phyloP scores from a whole-genome alignment of 1,140 invertebrate genomes.

The Eciton burchellii region DNA sequence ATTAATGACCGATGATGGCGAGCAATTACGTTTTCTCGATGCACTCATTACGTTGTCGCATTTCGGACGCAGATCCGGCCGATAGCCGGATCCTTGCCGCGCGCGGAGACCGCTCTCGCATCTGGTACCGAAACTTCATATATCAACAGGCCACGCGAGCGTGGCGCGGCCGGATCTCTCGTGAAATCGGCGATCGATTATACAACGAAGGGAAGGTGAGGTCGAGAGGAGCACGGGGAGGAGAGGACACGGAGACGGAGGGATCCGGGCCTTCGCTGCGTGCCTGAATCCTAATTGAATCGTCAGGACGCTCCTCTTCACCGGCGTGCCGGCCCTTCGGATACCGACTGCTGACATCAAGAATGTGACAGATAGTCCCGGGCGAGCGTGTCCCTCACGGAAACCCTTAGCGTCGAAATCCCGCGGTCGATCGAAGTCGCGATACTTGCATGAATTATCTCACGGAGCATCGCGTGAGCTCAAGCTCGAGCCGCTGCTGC shows the following conservation, averaged over 20 bases:
- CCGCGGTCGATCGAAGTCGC: slow-evolving; percentile 56
- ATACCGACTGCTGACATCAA: slow-evolving; percentile 74
- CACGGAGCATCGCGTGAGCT: slow-evolving; percentile 7
- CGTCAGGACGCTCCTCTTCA: slow-evolving; percentile 76
- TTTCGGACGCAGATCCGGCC: slow-evolving; percentile 28
- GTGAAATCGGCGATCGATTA: slow-evolving; percentile 77
- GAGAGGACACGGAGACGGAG: slow-evolving; percentile 18
- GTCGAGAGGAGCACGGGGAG: background rate
- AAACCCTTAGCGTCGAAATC: slow-evolving; percentile 62
- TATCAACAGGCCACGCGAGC: slow-evolving; percentile 68
- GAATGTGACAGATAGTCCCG: slow-evolving; percentile 80
- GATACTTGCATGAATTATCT: slow-evolving; percentile 64
- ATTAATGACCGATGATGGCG: slow-evolving; percentile 21
- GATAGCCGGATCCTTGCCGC: slow-evolving; percentile 18
- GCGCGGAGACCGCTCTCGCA: slow-evolving; percentile 46
- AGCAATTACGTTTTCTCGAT: slow-evolving; percentile 13
- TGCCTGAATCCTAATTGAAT: slow-evolving; percentile 83
- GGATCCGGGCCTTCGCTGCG: slow-evolving; percentile 65
- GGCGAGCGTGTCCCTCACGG: slow-evolving; percentile 70
- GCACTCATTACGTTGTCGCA: slow-evolving; percentile 41
- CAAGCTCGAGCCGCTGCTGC: background rate
- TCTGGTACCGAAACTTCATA: slow-evolving; percentile 72
- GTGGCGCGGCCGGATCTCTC: slow-evolving; percentile 59
- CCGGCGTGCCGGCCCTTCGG: slow-evolving; percentile 71
- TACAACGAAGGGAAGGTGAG: slow-evolving; percentile 67